Conservation (phyloP, 1,140 invertebrate genomes). For the Papilio machaon region DNA sequence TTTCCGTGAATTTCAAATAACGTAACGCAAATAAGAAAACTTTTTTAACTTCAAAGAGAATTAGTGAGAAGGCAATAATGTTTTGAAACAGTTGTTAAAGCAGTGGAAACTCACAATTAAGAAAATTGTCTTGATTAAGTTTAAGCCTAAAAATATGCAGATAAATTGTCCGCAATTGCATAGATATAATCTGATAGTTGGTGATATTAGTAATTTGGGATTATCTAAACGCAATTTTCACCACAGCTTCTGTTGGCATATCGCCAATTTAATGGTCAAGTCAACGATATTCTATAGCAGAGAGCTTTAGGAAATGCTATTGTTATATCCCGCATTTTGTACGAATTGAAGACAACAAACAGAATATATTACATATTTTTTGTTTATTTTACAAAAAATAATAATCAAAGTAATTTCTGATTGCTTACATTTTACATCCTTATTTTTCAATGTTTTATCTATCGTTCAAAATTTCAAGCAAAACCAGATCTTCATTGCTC, state of each 20-base stretch:
- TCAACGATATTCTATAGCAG: background rate
- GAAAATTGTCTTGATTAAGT: too few species aligned
- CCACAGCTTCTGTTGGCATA: background rate
- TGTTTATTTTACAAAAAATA: background rate
- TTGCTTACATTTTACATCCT: too few species aligned
- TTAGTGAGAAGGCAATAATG: too few species aligned
- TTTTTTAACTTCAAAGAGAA: too few species aligned
- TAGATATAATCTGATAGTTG: background rate
- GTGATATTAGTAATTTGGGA: slow-evolving; percentile 4
- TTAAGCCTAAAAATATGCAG: background rate
- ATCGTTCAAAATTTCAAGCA: background rate
- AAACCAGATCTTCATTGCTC: too few species aligned
- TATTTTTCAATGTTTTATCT: too few species aligned
- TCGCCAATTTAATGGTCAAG: slow-evolving; percentile 2
- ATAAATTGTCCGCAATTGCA: background rate
- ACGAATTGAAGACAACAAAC: background rate
- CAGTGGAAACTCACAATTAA: too few species aligned
- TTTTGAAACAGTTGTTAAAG: too few species aligned
- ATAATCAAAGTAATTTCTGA: too few species aligned
- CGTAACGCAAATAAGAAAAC: too few species aligned
- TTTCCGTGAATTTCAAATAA: too few species aligned
- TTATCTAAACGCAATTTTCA: slow-evolving; percentile 19
- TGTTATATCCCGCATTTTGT: background rate
- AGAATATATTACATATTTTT: background rate
- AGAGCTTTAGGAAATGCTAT: background rate